Conservation (phyloP, 2,797 vertebrate species). For the Lophius americanus region DNA sequence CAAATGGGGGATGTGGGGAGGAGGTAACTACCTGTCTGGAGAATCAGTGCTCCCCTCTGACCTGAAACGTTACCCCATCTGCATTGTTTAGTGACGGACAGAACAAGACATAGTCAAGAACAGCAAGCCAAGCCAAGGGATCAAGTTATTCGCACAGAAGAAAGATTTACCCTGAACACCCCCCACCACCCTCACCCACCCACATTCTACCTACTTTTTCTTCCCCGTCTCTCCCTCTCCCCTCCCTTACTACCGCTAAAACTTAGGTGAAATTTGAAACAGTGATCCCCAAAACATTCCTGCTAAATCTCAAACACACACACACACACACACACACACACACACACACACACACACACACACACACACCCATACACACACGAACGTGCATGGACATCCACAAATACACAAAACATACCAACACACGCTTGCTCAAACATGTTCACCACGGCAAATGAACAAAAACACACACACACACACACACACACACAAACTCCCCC, state of each 20-base stretch:
- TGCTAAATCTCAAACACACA: slow-evolving; percentile 76
- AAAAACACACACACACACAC: slow-evolving; percentile 3
- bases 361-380: slow-evolving; percentile 36
- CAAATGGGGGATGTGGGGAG: slow-evolving; percentile 23
- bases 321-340: slow-evolving; percentile 1
- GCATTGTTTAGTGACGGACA: slow-evolving; percentile 87
- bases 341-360: slow-evolving; percentile 29
- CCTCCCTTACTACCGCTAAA: slow-evolving; percentile 43
- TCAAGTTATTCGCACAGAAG: slow-evolving; percentile 79
- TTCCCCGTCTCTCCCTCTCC: slow-evolving; percentile 9
- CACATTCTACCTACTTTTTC: slow-evolving; percentile 41
- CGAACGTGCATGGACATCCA: slow-evolving; percentile 12
- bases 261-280: slow-evolving; percentile 68
- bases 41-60: slow-evolving; percentile 83
- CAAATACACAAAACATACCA: slow-evolving; percentile 30
- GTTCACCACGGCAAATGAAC: slow-evolving; percentile 1
- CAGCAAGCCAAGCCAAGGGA: slow-evolving; percentile 72
- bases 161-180: slow-evolving; percentile 72
- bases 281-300: slow-evolving; percentile 78
- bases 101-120: slow-evolving; percentile 81
- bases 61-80: slow-evolving; percentile 89
- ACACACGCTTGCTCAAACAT: slow-evolving; percentile 34
- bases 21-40: slow-evolving; percentile 76
- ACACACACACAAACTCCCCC: slow-evolving; percentile 4
- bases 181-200: slow-evolving; percentile 39